Evolutionary conservation across 2,113 vertebrate species (phyloP).

Genomic region (Hipposideros armiger): DNA sequence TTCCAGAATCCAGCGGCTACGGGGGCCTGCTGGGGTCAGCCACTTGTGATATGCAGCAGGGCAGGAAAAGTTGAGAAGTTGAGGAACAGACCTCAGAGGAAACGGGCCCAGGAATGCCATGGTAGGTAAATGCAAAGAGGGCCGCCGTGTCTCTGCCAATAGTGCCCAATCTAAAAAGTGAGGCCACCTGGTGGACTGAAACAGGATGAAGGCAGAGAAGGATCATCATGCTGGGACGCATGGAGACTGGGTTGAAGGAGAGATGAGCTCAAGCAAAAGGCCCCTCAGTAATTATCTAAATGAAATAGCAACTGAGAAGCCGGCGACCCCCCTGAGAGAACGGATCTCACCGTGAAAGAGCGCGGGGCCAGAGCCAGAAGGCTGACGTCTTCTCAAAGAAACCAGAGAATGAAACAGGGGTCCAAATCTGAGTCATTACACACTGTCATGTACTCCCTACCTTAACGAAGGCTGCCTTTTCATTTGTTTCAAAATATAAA

Average conservation of each 20-base stretch:
- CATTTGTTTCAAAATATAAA: neutral
- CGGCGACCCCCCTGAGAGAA: neutral
- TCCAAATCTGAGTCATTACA: neutral
- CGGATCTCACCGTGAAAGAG: rapidly evolving
- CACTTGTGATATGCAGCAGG: neutral
- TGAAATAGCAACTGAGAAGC: neutral
- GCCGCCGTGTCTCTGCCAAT: neutral
- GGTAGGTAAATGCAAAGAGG: neutral
- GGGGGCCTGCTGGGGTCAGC: rapidly evolving
- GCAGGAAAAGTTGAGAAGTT: neutral
- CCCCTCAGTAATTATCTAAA: neutral
- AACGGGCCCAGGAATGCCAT: neutral
- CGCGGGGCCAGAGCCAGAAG: neutral
- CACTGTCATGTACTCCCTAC: neutral
- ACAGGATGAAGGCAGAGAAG: neutral
- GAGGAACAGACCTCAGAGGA: neutral
- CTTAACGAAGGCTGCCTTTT: neutral
- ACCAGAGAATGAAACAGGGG: neutral
- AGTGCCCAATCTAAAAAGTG: neutral
- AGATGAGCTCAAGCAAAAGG: neutral
- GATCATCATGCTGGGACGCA: neutral
- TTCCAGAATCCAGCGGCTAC: neutral
- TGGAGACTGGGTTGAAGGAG: neutral
- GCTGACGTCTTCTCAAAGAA: neutral
- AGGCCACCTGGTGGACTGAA: neutral